Evolutionary conservation across 2,113 vertebrate genomes (phyloP).

Genomic region (Chiloscyllium plagiosum): DNA sequence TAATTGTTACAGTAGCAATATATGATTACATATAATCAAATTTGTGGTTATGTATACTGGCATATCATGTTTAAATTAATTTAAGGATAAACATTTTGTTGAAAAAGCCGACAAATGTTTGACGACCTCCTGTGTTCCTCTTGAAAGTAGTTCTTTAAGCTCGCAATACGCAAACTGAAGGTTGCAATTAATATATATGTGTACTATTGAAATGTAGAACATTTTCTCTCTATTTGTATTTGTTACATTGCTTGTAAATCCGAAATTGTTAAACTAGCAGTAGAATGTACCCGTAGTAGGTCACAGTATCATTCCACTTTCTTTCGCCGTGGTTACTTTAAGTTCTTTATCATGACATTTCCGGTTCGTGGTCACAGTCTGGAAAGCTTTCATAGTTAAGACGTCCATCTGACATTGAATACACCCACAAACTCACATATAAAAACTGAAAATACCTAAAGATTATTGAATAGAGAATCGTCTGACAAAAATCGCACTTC

Average conservation of each 20-base stretch:
- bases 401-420: constrained; percentile 7
- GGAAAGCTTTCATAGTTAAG: not conserved
- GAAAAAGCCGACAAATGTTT: not conserved
- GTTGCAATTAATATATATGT: not conserved
- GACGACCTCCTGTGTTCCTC: not conserved
- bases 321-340: not conserved
- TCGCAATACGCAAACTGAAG: not conserved
- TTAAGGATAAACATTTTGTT: not conserved
- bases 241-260: not conserved
- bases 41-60: not conserved
- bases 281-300: not conserved
- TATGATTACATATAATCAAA: not conserved
- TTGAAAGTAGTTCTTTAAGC: not conserved
- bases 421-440: constrained; percentile 61
- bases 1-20: not conserved
- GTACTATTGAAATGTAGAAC: not conserved
- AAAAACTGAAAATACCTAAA: constrained; percentile 76
- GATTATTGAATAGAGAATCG: constrained; percentile 76
- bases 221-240: not conserved
- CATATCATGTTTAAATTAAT: constrained; percentile 17
- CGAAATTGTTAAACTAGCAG: not conserved
- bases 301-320: not conserved
- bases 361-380: not conserved
- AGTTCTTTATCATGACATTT: not conserved
- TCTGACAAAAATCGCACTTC: constrained; percentile 78